Evolutionary conservation across 1,140 invertebrate species (phyloP), one percentile per base, ranked within the genome.

Genomic region (Hesperophylax magnus): DNA sequence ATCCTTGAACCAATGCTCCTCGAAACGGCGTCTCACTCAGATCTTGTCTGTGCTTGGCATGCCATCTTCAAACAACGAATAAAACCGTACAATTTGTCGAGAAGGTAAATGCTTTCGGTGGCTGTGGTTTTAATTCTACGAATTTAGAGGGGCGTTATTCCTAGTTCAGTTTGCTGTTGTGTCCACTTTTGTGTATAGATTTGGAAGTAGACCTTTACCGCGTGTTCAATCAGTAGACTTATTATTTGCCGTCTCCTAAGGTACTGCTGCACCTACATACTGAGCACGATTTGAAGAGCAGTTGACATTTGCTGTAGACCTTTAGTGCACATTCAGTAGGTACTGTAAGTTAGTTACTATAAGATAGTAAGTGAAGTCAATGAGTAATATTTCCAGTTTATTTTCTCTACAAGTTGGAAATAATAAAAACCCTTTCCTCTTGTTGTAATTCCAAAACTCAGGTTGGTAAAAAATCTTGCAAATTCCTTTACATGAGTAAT

Each of bases 161-260:
- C 27, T 56, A 17, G 20, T 22, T 9, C 18, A 18, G 47, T 72
- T 72, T 76, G 56, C 54, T 60, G 27, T 27, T 47, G 2, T 34
- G 34, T 76, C 31, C 31, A 60, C 17, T 54, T 54, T 31, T 72
- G 18, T 14, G 61, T 60, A 27, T 39, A 61, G 27, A 58, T 34
- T 60, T 76, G 72, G 27, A 17, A 60, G 24, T 20, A 24, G 14
- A 67, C 54, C 52, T 8, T 34, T 34, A 34, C 34, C 11, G 11
- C 14, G 39, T 58, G 77, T 60, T 71, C 65, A 78, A 78, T 78
- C 77, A 78, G 53, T 65, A 17, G 69, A 78, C 58, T n/a, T 58
- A 22, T 65, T 31, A 58, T 69, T 52, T 17, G 52, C 56, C 24
- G 65, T 56, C 65, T 78, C 65, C 24, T 78, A 58, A 60, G 39